Conservation (phyloP, 2,888 invertebrate species). For the Reticulitermes lucifugus region DNA sequence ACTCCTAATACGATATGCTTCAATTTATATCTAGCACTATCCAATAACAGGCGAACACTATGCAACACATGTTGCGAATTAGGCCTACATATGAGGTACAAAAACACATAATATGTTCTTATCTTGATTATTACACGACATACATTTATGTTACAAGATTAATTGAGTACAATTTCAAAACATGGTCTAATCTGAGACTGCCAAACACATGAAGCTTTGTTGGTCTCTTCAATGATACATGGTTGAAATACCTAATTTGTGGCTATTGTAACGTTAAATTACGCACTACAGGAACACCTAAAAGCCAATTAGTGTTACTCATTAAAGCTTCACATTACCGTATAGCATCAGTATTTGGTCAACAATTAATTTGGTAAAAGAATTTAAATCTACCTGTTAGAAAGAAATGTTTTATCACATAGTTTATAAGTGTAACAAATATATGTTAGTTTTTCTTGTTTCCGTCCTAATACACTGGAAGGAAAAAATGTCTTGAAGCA, state of each 20-base stretch:
- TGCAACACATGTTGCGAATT: neutral
- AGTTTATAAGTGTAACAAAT: neutral
- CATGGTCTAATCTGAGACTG: neutral
- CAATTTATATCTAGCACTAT: neutral
- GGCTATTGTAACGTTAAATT: neutral
- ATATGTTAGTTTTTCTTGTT: neutral
- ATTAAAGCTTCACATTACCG: constrained; percentile 48
- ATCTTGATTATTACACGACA: neutral
- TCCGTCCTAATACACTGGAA: neutral
- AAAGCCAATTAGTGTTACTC: constrained; percentile 24
- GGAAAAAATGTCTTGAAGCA: neutral
- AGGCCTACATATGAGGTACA: neutral
- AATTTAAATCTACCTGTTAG: neutral
- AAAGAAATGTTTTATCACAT: neutral
- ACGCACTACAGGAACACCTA: constrained; percentile 15
- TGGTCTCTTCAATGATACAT: constrained; percentile 1
- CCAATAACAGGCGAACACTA: neutral
- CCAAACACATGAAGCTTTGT: neutral
- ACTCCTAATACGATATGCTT: neutral
- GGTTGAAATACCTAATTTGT: neutral
- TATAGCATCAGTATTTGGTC: constrained; percentile 16
- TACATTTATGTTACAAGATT: neutral
- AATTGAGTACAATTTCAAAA: constrained; percentile 9
- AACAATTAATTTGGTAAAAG: neutral
- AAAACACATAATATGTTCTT: neutral